Evolutionary conservation across 2,888 invertebrate species (phyloP).

Genomic region (Caenorhabditis doughertyi): DNA sequence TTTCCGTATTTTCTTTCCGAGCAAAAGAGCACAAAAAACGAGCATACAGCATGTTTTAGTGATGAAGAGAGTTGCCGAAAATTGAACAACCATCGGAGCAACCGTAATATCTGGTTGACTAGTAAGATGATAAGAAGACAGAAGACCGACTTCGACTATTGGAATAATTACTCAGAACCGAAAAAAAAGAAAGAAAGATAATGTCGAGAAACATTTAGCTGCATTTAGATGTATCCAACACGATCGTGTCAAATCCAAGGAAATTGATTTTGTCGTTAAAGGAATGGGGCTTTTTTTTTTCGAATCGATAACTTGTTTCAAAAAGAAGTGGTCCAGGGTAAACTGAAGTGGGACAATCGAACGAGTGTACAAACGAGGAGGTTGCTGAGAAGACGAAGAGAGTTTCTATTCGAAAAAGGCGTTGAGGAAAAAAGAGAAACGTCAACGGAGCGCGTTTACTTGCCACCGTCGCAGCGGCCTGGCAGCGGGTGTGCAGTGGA

Average conservation of each 20-base stretch:
- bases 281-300: too few species aligned
- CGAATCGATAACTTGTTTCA: too few species aligned
- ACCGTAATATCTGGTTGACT: background rate
- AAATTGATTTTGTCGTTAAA: too few species aligned
- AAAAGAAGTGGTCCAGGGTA: too few species aligned
- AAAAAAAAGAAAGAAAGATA: too few species aligned
- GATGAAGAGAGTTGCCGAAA: slow-evolving; percentile 5
- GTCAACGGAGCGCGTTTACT: slow-evolving; percentile 4
- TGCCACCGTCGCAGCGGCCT: background rate
- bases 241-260: too few species aligned
- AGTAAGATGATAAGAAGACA: background rate
- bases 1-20: background rate
- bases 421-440: background rate
- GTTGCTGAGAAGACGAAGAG: background rate
- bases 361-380: background rate
- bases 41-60: background rate
- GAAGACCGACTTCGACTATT: background rate
- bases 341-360: background rate
- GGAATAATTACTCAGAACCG: background rate
- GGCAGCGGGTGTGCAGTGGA: too few species aligned
- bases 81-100: slow-evolving; percentile 6
- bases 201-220: too few species aligned
- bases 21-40: slow-evolving; percentile 20
- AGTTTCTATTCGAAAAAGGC: background rate
- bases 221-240: too few species aligned